Base-by-base conservation (phyloP, 1,140 invertebrate species). In the Drosophila sproati region DNA sequence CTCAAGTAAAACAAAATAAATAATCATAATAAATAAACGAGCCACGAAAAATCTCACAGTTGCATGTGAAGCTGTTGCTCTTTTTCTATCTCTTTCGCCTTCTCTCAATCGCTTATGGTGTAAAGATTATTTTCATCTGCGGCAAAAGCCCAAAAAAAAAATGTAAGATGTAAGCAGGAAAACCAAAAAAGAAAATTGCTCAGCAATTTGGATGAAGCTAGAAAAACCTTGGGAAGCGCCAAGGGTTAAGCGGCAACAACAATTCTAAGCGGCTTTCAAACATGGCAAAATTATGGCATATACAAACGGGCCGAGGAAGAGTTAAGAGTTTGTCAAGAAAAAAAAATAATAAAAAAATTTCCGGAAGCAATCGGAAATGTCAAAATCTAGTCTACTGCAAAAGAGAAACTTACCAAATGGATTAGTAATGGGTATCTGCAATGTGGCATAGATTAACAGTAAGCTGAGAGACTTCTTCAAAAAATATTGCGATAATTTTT, bases 21-120 rank as follows among this genome's bases (percentile, higher is more conserved):
- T 89, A 88, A 88, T 88, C 80, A 88, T 80, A 88, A 88, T 88
- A 88, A 88, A 88, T 88, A 88, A 88, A 88, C 85, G 83, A 87
- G 83, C 80, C 83, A 80, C 80, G 77, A 87, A 87, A 76, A 87
- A 88, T 77, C 80, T 87, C 73, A 47, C 83, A 87, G 82, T 87
- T 88, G 69, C 83, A 83, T 87, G 82, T 80, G 83, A 88, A 80
- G 64, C 52, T 68, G 47, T 39, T 51, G 29, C 6, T 56, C 8
- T 12, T 29, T n/a, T n/a, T 20, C 3, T 34, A 6, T 20, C 39
- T 37, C 50, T 54, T 28, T 47, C 29, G n/a, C n/a, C n/a, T n/a
- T 20, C 31, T 45, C 34, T 67, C 8, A 20, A 20, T 20, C 20
- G 57, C 37, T 70, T 39, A 43, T 43, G 39, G 39, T 43, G 39